Percentiles rank a stretch among this genome's conserved stretches.
These are phyloP conservation scores for Latrodectus hesperus DNA, from an alignment of 2,888 invertebrate species.

Conservation along the genomic window DNA sequence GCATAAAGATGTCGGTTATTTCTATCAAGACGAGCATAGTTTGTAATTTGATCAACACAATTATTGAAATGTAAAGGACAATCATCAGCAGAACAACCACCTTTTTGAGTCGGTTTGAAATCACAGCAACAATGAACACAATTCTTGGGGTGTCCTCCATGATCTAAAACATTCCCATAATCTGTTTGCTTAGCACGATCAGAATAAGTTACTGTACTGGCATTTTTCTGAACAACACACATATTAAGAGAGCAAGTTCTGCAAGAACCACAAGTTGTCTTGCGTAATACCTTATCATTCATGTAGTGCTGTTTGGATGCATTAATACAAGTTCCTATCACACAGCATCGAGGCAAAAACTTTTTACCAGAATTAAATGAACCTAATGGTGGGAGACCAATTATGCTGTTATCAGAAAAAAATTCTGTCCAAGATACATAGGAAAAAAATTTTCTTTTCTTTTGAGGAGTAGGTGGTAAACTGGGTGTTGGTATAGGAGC, in stretches of 20 bases:
- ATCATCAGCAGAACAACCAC: conserved; percentile 64
- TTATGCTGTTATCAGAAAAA: conserved; percentile 33
- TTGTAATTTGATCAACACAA: conserved; percentile 71
- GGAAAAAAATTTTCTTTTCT: conserved; percentile 1
- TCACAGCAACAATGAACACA: conserved; percentile 66
- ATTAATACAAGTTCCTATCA: conserved; percentile 63
- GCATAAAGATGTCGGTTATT: conserved; percentile 64
- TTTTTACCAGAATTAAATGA: conserved; percentile 42
- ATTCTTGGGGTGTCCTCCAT: conserved; percentile 54
- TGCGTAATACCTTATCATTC: conserved; percentile 49
- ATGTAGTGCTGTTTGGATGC: conserved; percentile 62
- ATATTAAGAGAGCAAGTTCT: conserved; percentile 64
- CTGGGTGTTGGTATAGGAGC: conserved; percentile 45
- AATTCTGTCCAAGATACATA: conserved; percentile 24
- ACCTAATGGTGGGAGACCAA: conserved; percentile 53
- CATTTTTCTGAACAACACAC: conserved; percentile 60
- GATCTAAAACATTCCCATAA: conserved; percentile 63
- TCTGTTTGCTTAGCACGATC: conserved; percentile 57
- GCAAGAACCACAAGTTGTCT: conserved; percentile 63
- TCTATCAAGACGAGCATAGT: conserved; percentile 72
- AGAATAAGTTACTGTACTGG: conserved; percentile 46
- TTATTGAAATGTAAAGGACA: conserved; percentile 66
- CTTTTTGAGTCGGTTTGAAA: conserved; percentile 55
- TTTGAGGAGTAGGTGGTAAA: conserved; percentile 19
- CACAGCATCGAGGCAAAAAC: conserved; percentile 59